phyloP scores from a whole-genome alignment of 1,140 invertebrate genomes.

The Eciton burchellii region DNA sequence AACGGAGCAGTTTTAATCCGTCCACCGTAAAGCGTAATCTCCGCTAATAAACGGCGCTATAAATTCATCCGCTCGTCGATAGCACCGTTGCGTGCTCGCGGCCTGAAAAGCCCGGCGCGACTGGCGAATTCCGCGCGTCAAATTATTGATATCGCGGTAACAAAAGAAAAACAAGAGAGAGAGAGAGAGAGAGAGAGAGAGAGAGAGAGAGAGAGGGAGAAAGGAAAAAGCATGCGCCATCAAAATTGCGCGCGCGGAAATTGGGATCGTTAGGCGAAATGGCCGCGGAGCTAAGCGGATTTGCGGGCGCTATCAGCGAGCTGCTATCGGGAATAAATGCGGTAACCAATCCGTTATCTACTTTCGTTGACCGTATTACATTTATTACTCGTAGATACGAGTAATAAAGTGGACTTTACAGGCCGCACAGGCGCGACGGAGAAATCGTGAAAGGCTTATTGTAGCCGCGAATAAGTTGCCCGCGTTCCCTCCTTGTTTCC shows the following conservation, averaged over 20 bases:
- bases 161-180: not conserved
- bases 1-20: constrained; percentile 9
- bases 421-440: not conserved
- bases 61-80: constrained; percentile 30
- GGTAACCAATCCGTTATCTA: constrained; percentile 2
- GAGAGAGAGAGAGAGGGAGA: not conserved
- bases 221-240: not conserved
- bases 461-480: not conserved
- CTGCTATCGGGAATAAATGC: constrained; percentile 32
- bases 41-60: constrained; percentile 45
- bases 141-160: constrained; percentile 14
- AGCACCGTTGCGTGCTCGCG: constrained; percentile 1
- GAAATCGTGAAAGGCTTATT: constrained; percentile 1
- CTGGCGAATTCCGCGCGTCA: constrained; percentile 1
- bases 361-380: not conserved
- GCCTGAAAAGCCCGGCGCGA: constrained; percentile 1
- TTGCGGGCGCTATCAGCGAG: constrained; percentile 12
- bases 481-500: not conserved
- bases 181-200: not conserved
- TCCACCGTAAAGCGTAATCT: constrained; percentile 39
- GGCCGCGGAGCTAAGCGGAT: constrained; percentile 24
- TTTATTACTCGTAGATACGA: not conserved
- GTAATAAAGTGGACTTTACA: constrained; percentile 11
- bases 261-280: constrained; percentile 17
- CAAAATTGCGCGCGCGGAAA: constrained; percentile 15